Conservation (phyloP, 2,113 vertebrate genomes). For the Rhea americana region DNA sequence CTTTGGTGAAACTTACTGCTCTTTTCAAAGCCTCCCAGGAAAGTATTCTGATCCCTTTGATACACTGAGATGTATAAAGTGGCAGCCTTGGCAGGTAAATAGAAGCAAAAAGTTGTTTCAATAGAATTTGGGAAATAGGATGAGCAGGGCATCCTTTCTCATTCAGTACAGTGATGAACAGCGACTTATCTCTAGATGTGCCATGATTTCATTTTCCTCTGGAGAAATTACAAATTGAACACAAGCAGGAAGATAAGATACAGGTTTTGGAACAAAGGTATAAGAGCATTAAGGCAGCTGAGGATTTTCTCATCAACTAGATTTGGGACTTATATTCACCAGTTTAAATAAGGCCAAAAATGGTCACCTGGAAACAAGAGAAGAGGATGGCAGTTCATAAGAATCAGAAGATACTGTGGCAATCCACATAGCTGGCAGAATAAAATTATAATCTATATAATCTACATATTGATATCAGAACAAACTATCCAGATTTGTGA, state of each 20-base stretch:
- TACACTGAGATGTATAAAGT: neutral
- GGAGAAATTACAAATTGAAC: constrained; percentile 13
- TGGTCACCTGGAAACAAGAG: neutral
- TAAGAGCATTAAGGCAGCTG: neutral
- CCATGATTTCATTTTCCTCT: neutral
- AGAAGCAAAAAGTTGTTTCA: neutral
- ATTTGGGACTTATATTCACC: neutral
- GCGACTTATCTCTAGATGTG: neutral
- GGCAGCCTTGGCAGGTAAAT: neutral
- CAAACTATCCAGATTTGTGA: neutral
- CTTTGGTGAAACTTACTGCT: neutral
- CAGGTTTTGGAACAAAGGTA: neutral
- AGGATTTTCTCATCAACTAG: neutral
- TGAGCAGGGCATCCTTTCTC: neutral
- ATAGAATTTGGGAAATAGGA: neutral
- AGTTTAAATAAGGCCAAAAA: neutral
- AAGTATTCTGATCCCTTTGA: neutral
- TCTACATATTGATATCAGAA: neutral
- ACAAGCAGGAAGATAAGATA: neutral
- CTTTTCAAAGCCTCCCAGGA: neutral
- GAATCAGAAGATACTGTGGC: neutral
- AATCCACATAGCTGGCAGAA: neutral
- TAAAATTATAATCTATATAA: neutral
- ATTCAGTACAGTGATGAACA: neutral
- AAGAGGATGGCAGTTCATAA: neutral